Evolutionary conservation across 1,140 invertebrate species (phyloP), one percentile per base, ranked within the genome.

Genomic region (Ips nitidus): DNA sequence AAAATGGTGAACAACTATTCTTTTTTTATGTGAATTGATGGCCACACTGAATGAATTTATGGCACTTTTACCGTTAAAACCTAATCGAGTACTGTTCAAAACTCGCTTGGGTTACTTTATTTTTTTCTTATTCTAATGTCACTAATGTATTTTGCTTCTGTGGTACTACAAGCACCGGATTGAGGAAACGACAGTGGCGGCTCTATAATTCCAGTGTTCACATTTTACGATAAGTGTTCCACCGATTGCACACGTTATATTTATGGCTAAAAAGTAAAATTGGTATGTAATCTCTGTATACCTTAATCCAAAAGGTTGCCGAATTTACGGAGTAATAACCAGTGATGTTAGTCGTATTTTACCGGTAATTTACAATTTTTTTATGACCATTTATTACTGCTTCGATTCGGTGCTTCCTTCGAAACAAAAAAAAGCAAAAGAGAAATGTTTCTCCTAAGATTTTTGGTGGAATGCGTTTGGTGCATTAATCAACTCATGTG

Each of bases 171-270:
- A 22, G 53, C 53, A 50, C 45, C 7, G 45, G 45, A 50, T 8
- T 22, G 7, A 22, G 45, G 45, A 50, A 8, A 8, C 1, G 3
- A 50, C 22, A 3, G 22, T 50, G 7, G 22, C 45, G 22, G 45
- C 45, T 50, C 22, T 22, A 6, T 6, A 40, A 36, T 56, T 56
- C 38, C 53, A 56, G n/a, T 56, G 53, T 56, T 56, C 53, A 56
- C 45, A 8, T 50, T 56, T 56, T 3, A 56, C 36, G 38, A 56
- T 37, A 40, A 56, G 3, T 56, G 53, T 56, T 22, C n/a, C 57
- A 64, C 56, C 66, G 53, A 69, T 40, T 65, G 47, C 61, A 65
- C 61, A 64, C 61, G 61, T 63, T 38, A 2, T 58, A 55, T 55
- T 1, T 56, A 38, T 56, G 53, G 37, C 7, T 56, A 56, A 36